Conservation (phyloP, 2,888 invertebrate genomes). For the Chaetogeoica ovagalla region DNA sequence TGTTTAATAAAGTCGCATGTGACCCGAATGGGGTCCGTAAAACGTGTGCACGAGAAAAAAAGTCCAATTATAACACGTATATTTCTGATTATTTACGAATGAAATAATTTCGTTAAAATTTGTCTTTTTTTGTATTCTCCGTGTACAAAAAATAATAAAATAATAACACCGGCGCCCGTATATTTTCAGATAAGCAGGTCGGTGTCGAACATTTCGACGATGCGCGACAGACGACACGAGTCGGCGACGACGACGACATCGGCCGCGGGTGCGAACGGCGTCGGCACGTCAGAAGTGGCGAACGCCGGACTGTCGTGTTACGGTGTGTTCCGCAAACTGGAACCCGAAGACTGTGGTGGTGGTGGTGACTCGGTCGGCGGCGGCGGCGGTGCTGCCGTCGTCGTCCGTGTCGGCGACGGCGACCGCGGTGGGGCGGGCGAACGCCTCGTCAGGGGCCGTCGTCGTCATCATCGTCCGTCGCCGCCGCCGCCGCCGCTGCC, state of each 20-base stretch:
- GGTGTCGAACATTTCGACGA: conserved; percentile 42
- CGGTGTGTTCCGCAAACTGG: conserved; percentile 54
- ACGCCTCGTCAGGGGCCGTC: conserved; percentile 26
- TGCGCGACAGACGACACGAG: conserved; percentile 10
- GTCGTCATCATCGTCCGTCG: background rate
- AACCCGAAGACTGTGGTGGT: conserved; percentile 13
- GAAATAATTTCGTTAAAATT: no score
- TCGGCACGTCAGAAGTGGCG: conserved; percentile 52
- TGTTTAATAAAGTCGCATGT: no score
- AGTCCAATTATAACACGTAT: no score
- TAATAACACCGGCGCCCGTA: background rate
- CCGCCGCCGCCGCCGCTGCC: background rate
- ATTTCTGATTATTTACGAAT: no score
- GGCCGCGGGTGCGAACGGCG: conserved; percentile 10
- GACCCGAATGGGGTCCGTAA: no score
- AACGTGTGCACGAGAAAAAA: no score
- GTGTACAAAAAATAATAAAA: background rate
- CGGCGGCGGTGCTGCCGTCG: background rate
- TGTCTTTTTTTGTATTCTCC: no score
- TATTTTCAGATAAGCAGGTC: conserved; percentile 48
- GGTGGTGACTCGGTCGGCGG: background rate
- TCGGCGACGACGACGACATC: conserved; percentile 27
- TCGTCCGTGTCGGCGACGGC: background rate
- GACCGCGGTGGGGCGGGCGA: background rate
- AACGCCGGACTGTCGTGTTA: conserved; percentile 54